Evolutionary conservation across 2,113 vertebrate species (phyloP).

Genomic region (Oceanodroma tethys): DNA sequence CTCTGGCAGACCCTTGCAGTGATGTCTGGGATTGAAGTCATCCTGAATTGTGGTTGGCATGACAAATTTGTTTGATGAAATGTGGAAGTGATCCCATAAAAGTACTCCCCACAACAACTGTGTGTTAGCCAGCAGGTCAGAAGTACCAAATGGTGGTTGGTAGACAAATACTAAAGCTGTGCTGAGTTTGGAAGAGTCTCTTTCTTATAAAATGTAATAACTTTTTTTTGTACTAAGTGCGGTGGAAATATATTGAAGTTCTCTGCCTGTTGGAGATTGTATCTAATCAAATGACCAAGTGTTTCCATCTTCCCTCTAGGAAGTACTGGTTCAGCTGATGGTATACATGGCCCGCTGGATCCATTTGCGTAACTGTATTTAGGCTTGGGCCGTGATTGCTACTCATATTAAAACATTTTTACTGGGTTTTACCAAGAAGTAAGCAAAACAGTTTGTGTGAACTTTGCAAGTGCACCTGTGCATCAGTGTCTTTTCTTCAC

Average conservation of each 20-base stretch:
- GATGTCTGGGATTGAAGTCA: neutral
- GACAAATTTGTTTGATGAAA: neutral
- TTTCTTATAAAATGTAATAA: neutral
- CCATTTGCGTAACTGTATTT: neutral
- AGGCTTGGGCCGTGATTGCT: neutral
- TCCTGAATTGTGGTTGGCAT: neutral
- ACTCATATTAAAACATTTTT: neutral
- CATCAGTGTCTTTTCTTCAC: neutral
- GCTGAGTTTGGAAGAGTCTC: neutral
- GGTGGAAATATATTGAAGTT: neutral
- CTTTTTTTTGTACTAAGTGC: neutral
- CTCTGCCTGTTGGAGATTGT: neutral
- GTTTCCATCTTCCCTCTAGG: neutral
- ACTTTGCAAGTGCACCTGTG: neutral
- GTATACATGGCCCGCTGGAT: neutral
- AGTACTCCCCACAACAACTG: neutral
- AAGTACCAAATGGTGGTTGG: neutral
- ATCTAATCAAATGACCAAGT: neutral
- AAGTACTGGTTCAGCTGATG: neutral
- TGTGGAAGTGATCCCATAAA: neutral
- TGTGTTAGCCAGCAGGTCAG: neutral
- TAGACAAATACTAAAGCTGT: neutral
- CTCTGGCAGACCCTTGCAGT: neutral
- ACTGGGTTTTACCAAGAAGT: neutral
- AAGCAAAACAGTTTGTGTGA: neutral